phyloP scores from a whole-genome alignment of 1,140 invertebrate genomes.

The Rhyacophila brunnea region DNA sequence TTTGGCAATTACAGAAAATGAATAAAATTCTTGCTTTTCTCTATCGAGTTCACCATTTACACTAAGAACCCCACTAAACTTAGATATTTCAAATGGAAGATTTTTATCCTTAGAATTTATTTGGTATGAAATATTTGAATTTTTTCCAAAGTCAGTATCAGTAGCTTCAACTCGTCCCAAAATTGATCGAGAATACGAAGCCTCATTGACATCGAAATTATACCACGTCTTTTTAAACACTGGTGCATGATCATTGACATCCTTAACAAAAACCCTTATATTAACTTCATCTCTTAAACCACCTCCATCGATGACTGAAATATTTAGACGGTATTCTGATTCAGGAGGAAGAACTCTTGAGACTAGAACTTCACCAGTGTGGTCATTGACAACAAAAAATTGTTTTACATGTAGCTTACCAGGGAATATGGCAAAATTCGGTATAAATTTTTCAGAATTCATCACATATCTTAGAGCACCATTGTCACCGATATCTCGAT shows the following conservation, averaged over 20 bases:
- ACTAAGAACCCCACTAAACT: conserved; percentile 70
- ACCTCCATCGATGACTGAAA: conserved; percentile 75
- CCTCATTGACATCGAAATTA: conserved; percentile 79
- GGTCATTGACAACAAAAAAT: conserved; percentile 72
- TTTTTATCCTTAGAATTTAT: conserved; percentile 59
- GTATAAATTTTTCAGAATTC: conserved; percentile 62
- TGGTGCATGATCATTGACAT: conserved; percentile 85
- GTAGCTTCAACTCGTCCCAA: conserved; percentile 74
- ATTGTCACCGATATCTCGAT: conserved; percentile 77
- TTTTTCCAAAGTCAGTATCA: conserved; percentile 74
- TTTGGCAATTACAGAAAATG: conserved; percentile 70
- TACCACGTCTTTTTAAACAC: conserved; percentile 80
- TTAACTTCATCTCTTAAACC: conserved; percentile 67
- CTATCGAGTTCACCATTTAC: conserved; percentile 77
- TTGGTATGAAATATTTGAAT: conserved; percentile 74
- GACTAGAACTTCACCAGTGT: conserved; percentile 72
- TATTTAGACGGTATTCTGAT: conserved; percentile 72
- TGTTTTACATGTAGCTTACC: conserved; percentile 54
- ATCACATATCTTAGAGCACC: conserved; percentile 76
- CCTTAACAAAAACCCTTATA: conserved; percentile 67
- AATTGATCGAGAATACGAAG: conserved; percentile 66
- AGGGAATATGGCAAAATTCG: conserved; percentile 45
- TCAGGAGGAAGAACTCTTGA: conserved; percentile 74
- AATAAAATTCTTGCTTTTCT: conserved; percentile 70
- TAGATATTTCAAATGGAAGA: conserved; percentile 72